Evolutionary conservation across 2,113 vertebrate species (phyloP).

Genomic region (Solea solea): DNA sequence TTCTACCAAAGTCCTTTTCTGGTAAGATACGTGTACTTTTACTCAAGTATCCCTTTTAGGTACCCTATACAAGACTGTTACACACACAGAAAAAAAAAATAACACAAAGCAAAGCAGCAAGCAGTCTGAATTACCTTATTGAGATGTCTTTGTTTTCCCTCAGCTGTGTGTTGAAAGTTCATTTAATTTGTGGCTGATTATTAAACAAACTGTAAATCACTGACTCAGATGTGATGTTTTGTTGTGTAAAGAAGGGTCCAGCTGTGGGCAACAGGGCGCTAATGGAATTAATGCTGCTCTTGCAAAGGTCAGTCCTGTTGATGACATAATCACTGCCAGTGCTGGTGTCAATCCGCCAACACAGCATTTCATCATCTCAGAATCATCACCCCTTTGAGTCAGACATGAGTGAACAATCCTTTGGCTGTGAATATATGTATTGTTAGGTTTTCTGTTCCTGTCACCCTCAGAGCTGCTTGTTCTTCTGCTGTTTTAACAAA

Average conservation of each 20-base stretch:
- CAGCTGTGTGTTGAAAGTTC: background rate
- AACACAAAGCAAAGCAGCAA: background rate
- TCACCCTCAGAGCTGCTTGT: constrained; percentile 18
- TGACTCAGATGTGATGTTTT: constrained; percentile 5
- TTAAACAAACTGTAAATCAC: background rate
- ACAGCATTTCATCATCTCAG: constrained; percentile 16
- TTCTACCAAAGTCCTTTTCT: too few relatives aligned
- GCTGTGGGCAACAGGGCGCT: background rate
- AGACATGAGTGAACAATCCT: too few relatives aligned
- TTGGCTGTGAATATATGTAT: too few relatives aligned
- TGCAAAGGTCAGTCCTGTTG: constrained; percentile 26
- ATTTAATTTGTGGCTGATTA: background rate
- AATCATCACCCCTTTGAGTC: constrained; percentile 9
- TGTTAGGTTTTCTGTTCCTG: background rate
- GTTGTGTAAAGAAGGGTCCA: background rate
- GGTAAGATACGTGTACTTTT: too few relatives aligned
- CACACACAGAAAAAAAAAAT: too few relatives aligned
- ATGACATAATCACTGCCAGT: constrained; percentile 1
- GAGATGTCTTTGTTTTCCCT: background rate
- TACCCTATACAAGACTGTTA: too few relatives aligned
- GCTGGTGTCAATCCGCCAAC: background rate
- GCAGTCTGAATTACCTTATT: background rate
- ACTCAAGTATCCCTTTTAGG: too few relatives aligned
- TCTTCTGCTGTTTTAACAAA: background rate
- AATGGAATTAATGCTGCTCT: background rate